Evolutionary conservation across 2,888 invertebrate genomes (phyloP).

Genomic region (Ochropleura plecta): DNA sequence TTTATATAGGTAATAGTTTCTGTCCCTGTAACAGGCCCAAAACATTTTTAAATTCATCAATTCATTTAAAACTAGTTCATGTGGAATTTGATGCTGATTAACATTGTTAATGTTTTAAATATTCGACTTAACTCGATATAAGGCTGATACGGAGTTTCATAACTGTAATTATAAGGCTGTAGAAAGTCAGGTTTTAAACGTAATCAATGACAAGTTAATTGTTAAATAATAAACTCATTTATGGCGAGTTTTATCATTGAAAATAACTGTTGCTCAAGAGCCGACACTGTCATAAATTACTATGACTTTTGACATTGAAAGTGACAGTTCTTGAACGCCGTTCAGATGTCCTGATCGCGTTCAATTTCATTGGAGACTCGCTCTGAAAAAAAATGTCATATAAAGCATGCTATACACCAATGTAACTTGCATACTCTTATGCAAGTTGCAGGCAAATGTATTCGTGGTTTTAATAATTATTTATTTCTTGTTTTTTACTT

Average conservation of each 20-base stretch:
- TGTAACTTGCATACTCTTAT: not conserved
- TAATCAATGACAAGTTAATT: slow-evolving; percentile 6
- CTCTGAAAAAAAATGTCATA: slow-evolving; percentile 3
- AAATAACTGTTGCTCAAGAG: not conserved
- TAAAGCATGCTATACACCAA: not conserved
- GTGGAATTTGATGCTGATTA: slow-evolving; percentile 7
- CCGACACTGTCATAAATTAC: not conserved
- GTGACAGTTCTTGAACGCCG: not conserved
- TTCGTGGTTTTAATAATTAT: slow-evolving; percentile 6
- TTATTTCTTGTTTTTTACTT: slow-evolving; percentile 4
- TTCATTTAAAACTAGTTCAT: slow-evolving; percentile 4
- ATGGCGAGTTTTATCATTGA: not conserved
- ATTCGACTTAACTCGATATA: slow-evolving; percentile 29
- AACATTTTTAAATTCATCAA: not conserved
- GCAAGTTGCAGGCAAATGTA: not conserved
- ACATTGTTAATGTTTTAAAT: slow-evolving; percentile 16
- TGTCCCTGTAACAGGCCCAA: not conserved
- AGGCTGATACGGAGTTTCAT: slow-evolving; percentile 38
- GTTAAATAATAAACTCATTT: slow-evolving; percentile 15
- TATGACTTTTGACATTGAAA: not conserved
- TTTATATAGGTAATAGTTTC: not conserved
- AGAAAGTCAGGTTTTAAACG: slow-evolving; percentile 6
- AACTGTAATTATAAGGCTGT: slow-evolving; percentile 13
- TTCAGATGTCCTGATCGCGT: not conserved
- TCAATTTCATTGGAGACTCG: not conserved